phyloP scores from a whole-genome alignment of 2,888 invertebrate species.

The Carabus problematicus region DNA sequence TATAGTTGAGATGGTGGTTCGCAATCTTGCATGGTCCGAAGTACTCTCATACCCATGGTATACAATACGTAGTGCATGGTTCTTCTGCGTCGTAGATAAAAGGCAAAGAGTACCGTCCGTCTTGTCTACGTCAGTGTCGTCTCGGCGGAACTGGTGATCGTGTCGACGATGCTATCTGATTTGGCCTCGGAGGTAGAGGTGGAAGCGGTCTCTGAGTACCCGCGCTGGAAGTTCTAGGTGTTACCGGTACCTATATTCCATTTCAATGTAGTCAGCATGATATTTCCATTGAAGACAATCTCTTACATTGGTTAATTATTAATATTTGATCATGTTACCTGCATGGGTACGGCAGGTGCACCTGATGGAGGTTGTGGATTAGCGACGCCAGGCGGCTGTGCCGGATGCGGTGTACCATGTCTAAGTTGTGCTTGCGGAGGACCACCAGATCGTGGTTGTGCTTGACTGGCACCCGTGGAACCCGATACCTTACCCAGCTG shows the following conservation, averaged over 20 bases:
- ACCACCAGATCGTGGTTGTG: constrained; percentile 48
- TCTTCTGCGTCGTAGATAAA: constrained; percentile 55
- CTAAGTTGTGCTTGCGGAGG: constrained; percentile 46
- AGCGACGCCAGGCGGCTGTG: constrained; percentile 55
- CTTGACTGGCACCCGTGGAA: constrained; percentile 58
- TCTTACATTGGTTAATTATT: no score
- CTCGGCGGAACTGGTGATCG: constrained; percentile 59
- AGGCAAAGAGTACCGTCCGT: constrained; percentile 56
- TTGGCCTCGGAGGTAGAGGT: constrained; percentile 56
- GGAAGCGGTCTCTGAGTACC: constrained; percentile 52
- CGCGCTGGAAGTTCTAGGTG: constrained; percentile 50
- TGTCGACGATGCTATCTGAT: constrained; percentile 64
- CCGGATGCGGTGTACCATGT: constrained; percentile 56
- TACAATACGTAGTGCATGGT: constrained; percentile 55
- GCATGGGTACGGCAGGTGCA: constrained; percentile 19
- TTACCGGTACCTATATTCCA: constrained; percentile 45
- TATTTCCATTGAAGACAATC: no score
- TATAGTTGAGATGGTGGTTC: not conserved
- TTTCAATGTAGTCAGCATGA: no score
- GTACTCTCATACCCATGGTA: constrained; percentile 53
- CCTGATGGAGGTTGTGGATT: constrained; percentile 43
- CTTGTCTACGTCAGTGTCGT: constrained; percentile 55
- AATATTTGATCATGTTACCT: no score
- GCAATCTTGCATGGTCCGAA: constrained; percentile 9
- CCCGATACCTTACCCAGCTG: constrained; percentile 55